A percentile compares a stretch with the other conserved stretches of the same genome.
Conservation (phyloP, 2,888 invertebrate species). For the Himalopsyche anomala region DNA sequence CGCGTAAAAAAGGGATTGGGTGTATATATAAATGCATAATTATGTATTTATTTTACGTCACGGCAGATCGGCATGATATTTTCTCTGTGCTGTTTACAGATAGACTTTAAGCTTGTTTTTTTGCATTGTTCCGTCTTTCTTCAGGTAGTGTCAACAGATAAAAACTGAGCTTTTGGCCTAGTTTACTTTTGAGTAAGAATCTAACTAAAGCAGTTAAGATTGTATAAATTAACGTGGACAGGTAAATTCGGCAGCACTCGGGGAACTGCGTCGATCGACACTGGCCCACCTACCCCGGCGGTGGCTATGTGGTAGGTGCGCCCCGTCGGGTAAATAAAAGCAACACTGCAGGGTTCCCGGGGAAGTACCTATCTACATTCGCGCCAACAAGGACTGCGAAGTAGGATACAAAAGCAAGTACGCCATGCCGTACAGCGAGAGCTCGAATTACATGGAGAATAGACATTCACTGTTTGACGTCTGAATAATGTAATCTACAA, state of each 20-base stretch:
- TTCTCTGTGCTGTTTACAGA: too few species aligned
- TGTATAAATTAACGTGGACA: constrained; percentile 15
- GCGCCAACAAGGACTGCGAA: constrained; percentile 11
- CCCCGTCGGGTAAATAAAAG: constrained; percentile 42
- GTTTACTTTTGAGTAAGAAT: background rate
- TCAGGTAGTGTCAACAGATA: too few species aligned
- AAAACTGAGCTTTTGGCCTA: too few species aligned
- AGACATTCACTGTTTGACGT: too few species aligned
- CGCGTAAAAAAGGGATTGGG: too few species aligned
- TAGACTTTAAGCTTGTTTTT: too few species aligned
- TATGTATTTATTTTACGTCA: too few species aligned
- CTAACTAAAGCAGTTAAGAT: background rate
- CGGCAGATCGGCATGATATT: too few species aligned
- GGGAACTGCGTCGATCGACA: background rate
- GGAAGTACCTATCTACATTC: constrained; percentile 25
- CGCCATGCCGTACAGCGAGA: background rate
- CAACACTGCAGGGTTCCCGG: constrained; percentile 27
- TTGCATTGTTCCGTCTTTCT: too few species aligned
- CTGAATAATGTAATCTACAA: too few species aligned
- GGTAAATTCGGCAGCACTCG: background rate
- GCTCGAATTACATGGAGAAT: background rate
- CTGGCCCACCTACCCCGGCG: background rate
- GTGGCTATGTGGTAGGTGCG: constrained; percentile 29
- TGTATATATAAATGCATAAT: too few species aligned
- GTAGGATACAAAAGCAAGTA: background rate